Evolutionary conservation across 1,140 invertebrate genomes (phyloP).

Genomic region (Ditylenchus dipsaci): DNA sequence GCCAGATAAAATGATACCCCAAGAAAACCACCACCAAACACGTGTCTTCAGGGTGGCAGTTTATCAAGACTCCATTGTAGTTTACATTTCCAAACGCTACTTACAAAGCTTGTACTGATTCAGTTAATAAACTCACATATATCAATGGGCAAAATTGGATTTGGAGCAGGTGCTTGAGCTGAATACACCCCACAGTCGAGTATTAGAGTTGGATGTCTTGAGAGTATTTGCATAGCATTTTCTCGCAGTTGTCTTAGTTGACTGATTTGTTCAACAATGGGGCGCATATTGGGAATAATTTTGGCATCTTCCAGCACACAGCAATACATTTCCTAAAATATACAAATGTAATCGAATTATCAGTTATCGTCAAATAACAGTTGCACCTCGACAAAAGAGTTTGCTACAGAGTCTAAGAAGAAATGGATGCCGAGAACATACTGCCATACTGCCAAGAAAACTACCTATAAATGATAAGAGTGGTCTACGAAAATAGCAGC

Average conservation of each 20-base stretch:
- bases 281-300: constrained; percentile 52
- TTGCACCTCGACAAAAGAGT: constrained; percentile 69
- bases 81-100: too few relatives aligned
- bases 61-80: too few relatives aligned
- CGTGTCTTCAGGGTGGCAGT: too few relatives aligned
- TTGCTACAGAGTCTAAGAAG: constrained; percentile 70
- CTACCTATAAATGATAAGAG: constrained; percentile 70
- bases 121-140: constrained; percentile 43
- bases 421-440: constrained; percentile 70
- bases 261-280: constrained; percentile 44
- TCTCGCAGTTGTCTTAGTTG: constrained; percentile 37
- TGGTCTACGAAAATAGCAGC: too few relatives aligned
- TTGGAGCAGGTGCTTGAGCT: constrained; percentile 47
- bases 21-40: too few relatives aligned
- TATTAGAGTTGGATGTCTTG: constrained; percentile 46
- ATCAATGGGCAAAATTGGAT: constrained; percentile 55
- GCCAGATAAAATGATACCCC: too few relatives aligned
- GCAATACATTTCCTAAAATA: constrained; percentile 67
- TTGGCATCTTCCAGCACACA: constrained; percentile 72
- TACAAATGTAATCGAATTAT: neutral
- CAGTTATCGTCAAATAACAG: neutral
- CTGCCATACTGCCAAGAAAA: constrained; percentile 75
- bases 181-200: constrained; percentile 53
- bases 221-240: constrained; percentile 43
- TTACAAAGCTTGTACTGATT: too few relatives aligned